These are phyloP conservation scores for Clitarchus hookeri DNA, from an alignment of 2,888 invertebrate genomes.

Conservation along the genomic window DNA sequence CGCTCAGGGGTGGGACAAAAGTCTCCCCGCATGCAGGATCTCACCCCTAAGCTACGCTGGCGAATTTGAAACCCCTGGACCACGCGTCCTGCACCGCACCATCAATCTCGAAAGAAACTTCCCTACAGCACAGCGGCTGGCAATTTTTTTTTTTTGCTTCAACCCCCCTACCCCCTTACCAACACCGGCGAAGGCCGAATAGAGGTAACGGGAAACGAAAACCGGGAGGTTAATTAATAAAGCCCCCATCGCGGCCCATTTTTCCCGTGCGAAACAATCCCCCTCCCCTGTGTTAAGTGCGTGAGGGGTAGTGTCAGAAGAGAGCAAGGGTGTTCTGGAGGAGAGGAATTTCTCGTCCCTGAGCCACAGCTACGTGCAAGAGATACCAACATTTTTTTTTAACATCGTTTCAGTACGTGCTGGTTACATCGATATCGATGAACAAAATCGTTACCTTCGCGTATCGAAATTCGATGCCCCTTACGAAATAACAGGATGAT, in stretches of 20 bases:
- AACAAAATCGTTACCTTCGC: no score
- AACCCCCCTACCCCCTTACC: background rate
- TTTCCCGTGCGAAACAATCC: background rate
- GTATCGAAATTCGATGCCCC: no score
- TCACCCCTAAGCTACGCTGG: background rate
- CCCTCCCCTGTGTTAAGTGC: background rate
- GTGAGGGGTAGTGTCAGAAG: background rate
- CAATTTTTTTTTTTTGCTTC: background rate
- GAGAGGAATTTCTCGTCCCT: background rate
- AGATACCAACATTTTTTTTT: background rate
- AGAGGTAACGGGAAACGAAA: background rate
- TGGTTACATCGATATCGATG: no score
- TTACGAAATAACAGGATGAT: no score
- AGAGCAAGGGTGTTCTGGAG: background rate
- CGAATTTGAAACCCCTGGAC: background rate
- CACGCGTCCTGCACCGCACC: background rate
- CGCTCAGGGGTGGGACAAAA: background rate
- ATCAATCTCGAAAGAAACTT: slow-evolving; percentile 1
- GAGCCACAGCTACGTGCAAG: background rate
- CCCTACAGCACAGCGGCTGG: background rate
- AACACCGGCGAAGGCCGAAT: background rate
- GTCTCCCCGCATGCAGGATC: background rate
- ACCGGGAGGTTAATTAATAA: background rate
- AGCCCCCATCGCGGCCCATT: background rate
- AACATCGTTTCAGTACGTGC: no score